Evolutionary conservation across 1,140 invertebrate species (phyloP), one percentile per base, ranked within the genome.

Genomic region (Trichoplusia ni): DNA sequence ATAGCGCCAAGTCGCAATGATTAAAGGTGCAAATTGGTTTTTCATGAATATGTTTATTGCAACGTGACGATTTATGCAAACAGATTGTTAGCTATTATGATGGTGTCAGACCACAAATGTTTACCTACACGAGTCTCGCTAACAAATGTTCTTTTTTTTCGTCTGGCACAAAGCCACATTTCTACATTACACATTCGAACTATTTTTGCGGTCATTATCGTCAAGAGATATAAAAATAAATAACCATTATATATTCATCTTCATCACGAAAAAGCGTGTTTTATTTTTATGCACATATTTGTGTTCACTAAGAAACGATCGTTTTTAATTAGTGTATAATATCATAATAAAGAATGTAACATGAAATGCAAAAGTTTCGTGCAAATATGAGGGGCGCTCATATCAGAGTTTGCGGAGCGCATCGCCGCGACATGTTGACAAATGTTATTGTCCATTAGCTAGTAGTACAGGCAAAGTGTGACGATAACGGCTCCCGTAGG

Each of bases 401-500:
- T 51, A 51, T 51, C 29, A 51, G 9, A 14, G 47, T 21, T 35
- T 21, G 47, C n/a, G 9, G 61, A 49, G n/a, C 19, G 40, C 44
- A 21, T 31, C 31, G 47, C 8, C 8, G 40, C 16, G 7, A 51
- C 16, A 25, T 21, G 46, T 38, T 65, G 59, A 68, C 58, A 68
- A 67, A 64, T 62, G 40, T 62, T 62, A 62, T 64, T 67, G 58
- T 68, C 56, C 62, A 68, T 65, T 63, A 59, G 44, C 33, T 35
- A 53, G 40, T 62, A 64, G 27, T 40, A 64, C 60, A 56, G 47
- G 53, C 49, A 54, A 46, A 73, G 62, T 66, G 54, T 64, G 61
- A 69, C 66, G 56, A 64, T 72, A 68, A 73, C 64, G 29, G 47
- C 14, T 65, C 63, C 64, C 69, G 64, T 67, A 46, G 70, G 67